Percentiles rank a stretch among this genome's conserved stretches.
phyloP scores from a whole-genome alignment of 2,888 invertebrate genomes.

The Rhogogaster chlorosoma region DNA sequence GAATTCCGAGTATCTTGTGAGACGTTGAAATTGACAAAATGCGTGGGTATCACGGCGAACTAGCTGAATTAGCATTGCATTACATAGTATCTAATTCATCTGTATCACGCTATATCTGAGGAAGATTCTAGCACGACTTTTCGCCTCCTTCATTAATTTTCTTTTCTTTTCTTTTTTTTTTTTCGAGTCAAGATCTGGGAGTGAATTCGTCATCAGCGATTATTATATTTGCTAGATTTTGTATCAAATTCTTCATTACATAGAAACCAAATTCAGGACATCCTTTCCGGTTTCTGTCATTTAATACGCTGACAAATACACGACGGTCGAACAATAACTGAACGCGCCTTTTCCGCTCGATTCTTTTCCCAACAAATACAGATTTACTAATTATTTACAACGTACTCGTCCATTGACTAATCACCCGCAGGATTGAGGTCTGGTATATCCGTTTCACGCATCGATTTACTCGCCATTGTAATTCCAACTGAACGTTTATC shows the following conservation, averaged over 20 bases:
- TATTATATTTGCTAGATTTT: background rate
- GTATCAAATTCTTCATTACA: background rate
- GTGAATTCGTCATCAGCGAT: background rate
- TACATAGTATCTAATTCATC: slow-evolving; percentile 33
- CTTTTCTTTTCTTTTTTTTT: too few relatives aligned
- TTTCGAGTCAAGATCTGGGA: background rate
- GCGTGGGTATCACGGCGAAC: slow-evolving; percentile 31
- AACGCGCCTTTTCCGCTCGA: slow-evolving; percentile 40
- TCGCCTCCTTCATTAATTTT: background rate
- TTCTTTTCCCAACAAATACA: background rate
- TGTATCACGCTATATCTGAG: slow-evolving; percentile 32
- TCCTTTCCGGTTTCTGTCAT: slow-evolving; percentile 23
- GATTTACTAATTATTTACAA: slow-evolving; percentile 24
- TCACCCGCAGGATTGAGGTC: slow-evolving; percentile 20
- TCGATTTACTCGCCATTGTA: slow-evolving; percentile 21
- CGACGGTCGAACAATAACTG: slow-evolving; percentile 9
- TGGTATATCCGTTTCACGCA: slow-evolving; percentile 32
- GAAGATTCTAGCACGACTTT: slow-evolving; percentile 23
- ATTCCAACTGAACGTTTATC: background rate
- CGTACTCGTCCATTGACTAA: slow-evolving; percentile 19
- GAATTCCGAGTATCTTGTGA: background rate
- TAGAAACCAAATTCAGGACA: slow-evolving; percentile 13
- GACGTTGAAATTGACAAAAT: slow-evolving; percentile 41
- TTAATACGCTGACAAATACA: slow-evolving; percentile 10
- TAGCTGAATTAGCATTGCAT: slow-evolving; percentile 39